Percentiles rank a stretch among this genome's conserved stretches.
Evolutionary conservation across 2,888 invertebrate species (phyloP).

Genomic region (Drosophila peninsularis): DNA sequence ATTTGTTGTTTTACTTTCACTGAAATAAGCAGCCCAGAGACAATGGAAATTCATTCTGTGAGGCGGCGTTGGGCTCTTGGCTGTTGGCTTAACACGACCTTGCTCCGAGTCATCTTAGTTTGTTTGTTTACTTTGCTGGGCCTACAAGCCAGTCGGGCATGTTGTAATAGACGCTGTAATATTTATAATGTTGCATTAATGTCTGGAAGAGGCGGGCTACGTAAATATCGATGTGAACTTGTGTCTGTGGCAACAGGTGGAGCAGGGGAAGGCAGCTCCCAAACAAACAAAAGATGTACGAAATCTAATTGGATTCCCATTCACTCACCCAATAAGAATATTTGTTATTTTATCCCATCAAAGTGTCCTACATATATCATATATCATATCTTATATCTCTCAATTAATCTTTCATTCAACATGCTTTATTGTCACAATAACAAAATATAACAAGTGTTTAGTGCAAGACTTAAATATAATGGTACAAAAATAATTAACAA

Average conservation of each 20-base stretch:
- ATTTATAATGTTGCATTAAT: conserved; percentile 18
- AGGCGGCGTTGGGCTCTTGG: background rate
- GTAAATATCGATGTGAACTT: conserved; percentile 19
- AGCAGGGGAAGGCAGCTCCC: fast-evolving
- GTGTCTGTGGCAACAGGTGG: background rate
- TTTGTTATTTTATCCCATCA: background rate
- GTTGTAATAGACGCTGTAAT: conserved; percentile 29
- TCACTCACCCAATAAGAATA: too few relatives aligned
- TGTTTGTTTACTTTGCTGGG: conserved; percentile 27
- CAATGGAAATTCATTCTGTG: conserved; percentile 72
- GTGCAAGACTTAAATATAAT: background rate
- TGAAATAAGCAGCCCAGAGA: conserved; percentile 28
- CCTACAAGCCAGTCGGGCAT: conserved; percentile 19
- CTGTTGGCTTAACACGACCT: conserved; percentile 50
- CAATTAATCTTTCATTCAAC: background rate
- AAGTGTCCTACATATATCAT: background rate
- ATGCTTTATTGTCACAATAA: conserved; percentile 8
- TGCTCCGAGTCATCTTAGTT: conserved; percentile 41
- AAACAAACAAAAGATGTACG: background rate
- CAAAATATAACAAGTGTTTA: conserved; percentile 12
- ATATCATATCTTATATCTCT: background rate
- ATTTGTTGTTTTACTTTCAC: conserved; percentile 69
- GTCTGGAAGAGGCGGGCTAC: background rate
- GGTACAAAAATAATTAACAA: conserved; percentile 1
- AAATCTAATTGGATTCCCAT: background rate